A percentile compares a stretch with the other conserved stretches of the same genome.
Conservation (phyloP, 2,888 invertebrate species). For the Terebella lapidaria region DNA sequence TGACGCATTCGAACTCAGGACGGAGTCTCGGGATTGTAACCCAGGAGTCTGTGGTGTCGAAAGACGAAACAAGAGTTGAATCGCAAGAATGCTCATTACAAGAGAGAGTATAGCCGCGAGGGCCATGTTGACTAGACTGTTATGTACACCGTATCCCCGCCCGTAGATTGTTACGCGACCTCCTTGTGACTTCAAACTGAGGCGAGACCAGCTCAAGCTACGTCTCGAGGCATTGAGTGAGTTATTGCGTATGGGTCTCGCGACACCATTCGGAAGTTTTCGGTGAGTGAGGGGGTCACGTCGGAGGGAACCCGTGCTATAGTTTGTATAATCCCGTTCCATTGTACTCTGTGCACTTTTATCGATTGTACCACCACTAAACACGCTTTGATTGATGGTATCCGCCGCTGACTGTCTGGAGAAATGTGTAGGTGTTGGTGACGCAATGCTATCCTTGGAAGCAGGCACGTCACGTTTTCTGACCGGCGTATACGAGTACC, state of each 20-base stretch:
- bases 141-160: slow-evolving; percentile 62
- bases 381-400: not conserved
- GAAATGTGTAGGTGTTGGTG: too few relatives aligned
- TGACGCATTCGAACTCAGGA: slow-evolving; percentile 59
- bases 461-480: not conserved
- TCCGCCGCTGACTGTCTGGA: not conserved
- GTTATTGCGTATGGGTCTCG: not conserved
- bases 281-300: slow-evolving; percentile 9
- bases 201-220: slow-evolving; percentile 4
- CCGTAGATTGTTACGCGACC: slow-evolving; percentile 4
- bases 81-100: slow-evolving; percentile 73
- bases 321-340: not conserved
- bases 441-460: not conserved
- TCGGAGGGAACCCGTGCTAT: slow-evolving; percentile 1
- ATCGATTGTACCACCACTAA: not conserved
- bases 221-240: not conserved
- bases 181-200: not conserved
- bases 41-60: slow-evolving; percentile 37
- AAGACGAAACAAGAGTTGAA: slow-evolving; percentile 66
- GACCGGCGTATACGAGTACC: not conserved
- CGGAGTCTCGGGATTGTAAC: slow-evolving; percentile 33
- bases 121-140: slow-evolving; percentile 79
- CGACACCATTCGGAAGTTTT: slow-evolving; percentile 12
- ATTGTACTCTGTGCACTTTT: not conserved
- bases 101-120: slow-evolving; percentile 80